Evolutionary conservation across 2,888 invertebrate species (phyloP).

Genomic region (Anorthoa munda): DNA sequence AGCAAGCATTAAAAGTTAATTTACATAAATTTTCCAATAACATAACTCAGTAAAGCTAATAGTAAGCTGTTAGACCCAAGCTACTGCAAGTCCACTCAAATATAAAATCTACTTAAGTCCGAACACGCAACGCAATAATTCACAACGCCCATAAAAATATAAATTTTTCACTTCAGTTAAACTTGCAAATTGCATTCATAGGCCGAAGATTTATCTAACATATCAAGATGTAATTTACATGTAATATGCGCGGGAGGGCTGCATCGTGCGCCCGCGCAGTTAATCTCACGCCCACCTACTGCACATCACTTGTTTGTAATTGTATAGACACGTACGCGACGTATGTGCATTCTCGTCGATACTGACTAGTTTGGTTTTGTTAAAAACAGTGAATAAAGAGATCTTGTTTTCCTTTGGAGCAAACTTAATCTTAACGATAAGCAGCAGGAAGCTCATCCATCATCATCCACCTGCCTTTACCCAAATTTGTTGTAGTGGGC

Average conservation of each 20-base stretch:
- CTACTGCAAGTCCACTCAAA: conserved; percentile 7
- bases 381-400: conserved; percentile 1
- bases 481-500: too few species aligned
- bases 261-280: conserved; percentile 57
- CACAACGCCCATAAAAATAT: conserved; percentile 50
- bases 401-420: background rate
- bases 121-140: conserved; percentile 43
- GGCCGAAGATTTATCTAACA: conserved; percentile 58
- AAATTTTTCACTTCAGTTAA: conserved; percentile 54
- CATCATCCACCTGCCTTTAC: too few species aligned
- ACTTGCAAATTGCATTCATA: conserved; percentile 63
- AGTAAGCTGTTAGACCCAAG: background rate
- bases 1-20: background rate
- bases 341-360: conserved; percentile 63
- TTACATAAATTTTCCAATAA: background rate
- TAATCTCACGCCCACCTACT: conserved; percentile 64
- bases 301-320: conserved; percentile 66
- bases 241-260: conserved; percentile 43
- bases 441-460: too few species aligned
- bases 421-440: too few species aligned
- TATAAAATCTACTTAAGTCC: conserved; percentile 15
- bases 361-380: conserved; percentile 37
- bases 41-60: background rate
- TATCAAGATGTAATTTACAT: conserved; percentile 55
- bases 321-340: conserved; percentile 57